Conservation (phyloP, 2,113 vertebrate species). For the Grammomys surdaster region DNA sequence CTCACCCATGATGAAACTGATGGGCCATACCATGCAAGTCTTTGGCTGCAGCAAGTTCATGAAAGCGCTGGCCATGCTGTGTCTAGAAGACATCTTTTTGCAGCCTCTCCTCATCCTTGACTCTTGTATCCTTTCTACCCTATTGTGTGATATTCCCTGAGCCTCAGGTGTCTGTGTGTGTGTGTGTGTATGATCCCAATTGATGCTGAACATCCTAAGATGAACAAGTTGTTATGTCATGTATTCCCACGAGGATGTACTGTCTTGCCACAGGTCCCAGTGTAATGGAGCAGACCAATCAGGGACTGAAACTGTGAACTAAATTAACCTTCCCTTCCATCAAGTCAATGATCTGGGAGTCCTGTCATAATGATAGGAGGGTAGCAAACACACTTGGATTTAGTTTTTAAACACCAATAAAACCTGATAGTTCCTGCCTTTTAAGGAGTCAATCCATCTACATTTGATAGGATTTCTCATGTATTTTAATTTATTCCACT, state of each 20-base stretch:
- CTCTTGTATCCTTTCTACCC: not conserved
- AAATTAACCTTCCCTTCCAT: not conserved
- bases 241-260: not conserved
- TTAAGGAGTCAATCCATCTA: not conserved
- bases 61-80: no score
- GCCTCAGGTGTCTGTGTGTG: not conserved
- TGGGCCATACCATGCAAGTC: not conserved
- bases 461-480: constrained; percentile 23
- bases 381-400: not conserved
- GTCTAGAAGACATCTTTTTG: not conserved
- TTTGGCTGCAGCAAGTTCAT: not conserved
- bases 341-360: not conserved
- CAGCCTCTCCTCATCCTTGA: not conserved
- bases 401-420: not conserved
- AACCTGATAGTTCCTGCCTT: not conserved
- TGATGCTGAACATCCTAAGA: not conserved
- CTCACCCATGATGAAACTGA: not conserved
- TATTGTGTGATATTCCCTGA: not conserved
- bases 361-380: not conserved
- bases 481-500: constrained; percentile 5
- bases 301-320: not conserved
- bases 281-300: not conserved
- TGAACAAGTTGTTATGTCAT: not conserved
- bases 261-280: not conserved
- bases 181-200: not conserved